Base-by-base conservation (phyloP, 2,113 vertebrate species). In the Xyrauchen texanus region DNA sequence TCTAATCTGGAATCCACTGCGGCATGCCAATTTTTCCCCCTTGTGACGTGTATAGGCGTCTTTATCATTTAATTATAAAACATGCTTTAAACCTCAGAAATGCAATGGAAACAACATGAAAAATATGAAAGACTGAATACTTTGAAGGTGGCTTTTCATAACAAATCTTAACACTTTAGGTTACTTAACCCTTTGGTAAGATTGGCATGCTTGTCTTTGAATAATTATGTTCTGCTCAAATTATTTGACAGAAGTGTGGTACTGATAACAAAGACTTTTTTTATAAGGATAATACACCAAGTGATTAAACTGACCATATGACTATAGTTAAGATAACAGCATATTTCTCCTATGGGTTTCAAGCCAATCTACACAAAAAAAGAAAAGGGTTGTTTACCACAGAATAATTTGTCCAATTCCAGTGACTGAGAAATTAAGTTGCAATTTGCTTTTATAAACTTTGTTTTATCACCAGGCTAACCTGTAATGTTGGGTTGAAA, bases 41-140 rank as follows among this genome's bases (percentile, higher is more conserved):
- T 79, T 70, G 21, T 34, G 21, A 34, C 71, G 68, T 21, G 7
- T 55, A 46, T 69, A 21, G 55, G n/a, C 52, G 9, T 61, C 79
- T 68, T 66, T 78, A 73, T 80, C 21, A 73, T 15, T 12, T 60
- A 63, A 72, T 86, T 73, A 75, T 84, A 83, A 49, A 84, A 52
- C 49, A 67, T 78, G 84, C 85, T 90, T 88, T 90, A 88, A 88
- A 79, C 82, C 75, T 85, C 53, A 88, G 83, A 89, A 82, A 83
- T 84, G 80, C 76, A 81, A 2, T 79, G 13, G 49, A 45, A 57
- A 64, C 60, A 69, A 3, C 6, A 57, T 62, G 49, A 78, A 57
- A 68, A 52, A 8, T 61, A 61, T 13, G 10, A 34, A 34, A 46
- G 0, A 16, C 55, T 11, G 12, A 63, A 58, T 16, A 8, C 7